Base-by-base conservation (phyloP, 2,797 vertebrate species). In the Coregonus sp. region DNA sequence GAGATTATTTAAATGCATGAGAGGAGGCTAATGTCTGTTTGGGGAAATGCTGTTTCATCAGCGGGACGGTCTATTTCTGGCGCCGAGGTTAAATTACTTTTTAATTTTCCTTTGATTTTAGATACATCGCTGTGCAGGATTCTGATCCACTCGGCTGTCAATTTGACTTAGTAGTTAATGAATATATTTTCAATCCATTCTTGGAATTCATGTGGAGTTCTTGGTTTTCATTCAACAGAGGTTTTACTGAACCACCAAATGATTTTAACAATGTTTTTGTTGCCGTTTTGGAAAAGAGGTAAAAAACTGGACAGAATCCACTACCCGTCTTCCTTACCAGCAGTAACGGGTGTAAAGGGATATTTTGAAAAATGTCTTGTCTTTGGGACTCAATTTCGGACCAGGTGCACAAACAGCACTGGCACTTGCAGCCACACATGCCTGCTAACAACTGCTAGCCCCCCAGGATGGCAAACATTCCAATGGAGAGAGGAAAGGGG, bases 321-420 rank as follows among this genome's bases (percentile, higher is more conserved):
- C 50, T 72, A 5, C 5, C 70, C 15, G 2, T 72, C 50, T 31
- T 72, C 50, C 14, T 14, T 72, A 25, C 29, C 50, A 72, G 15
- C 12, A 72, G 2, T 52, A 29, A 52, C n/a, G 50, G 20, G 35
- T 47, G 47, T 72, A 29, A 72, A 72, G 50, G 56, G 74, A 75
- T n/a, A 61, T 71, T 37, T 63, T 63, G 54, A 71, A 33, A 61
- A 71, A 76, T 71, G 35, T 40, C 40, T 59, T 4, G 37, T 73
- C 70, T 59, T 63, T 2, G 40, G 37, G 52, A 9, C 71, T 25
- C 50, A 14, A 75, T 73, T 74, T 70, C 29, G n/a, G 59, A 31
- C 78, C 82, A 80, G 78, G 82, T 80, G 76, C 74, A 78, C 73
- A 61, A 83, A 75, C 70, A 70, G 63, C 16, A 15, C 33, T 25